Evolutionary conservation across 53 echinoderm and acorn worm species (phyloP).

Genomic region (Echinarachnius parma): DNA sequence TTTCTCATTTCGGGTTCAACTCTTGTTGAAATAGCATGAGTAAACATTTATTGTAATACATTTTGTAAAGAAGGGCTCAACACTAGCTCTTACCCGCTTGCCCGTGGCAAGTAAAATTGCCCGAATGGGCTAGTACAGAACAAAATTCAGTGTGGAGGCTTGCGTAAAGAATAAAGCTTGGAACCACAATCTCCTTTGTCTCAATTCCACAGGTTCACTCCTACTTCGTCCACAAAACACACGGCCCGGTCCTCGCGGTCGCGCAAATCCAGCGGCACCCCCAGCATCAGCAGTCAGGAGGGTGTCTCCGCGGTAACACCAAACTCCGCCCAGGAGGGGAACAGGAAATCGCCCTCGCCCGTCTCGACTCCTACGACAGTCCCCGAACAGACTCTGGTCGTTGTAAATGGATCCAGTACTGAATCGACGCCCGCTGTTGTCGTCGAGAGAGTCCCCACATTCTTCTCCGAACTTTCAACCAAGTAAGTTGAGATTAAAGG

Average conservation of each 20-base stretch:
- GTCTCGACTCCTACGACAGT: conserved; percentile 8
- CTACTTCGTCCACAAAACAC: conserved; percentile 64
- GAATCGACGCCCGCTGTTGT: neutral
- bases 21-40: too few species aligned
- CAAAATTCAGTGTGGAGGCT: too few species aligned
- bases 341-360: conserved; percentile 18
- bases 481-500: conserved; percentile 51
- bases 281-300: conserved; percentile 55
- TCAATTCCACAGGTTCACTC: conserved; percentile 60
- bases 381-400: neutral
- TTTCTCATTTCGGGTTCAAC: too few species aligned
- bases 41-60: too few species aligned
- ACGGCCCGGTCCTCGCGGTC: conserved; percentile 49
- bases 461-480: conserved; percentile 64
- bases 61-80: too few species aligned
- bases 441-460: conserved; percentile 54
- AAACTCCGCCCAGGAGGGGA: neutral
- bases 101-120: too few species aligned
- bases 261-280: conserved; percentile 25
- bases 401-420: conserved; percentile 12
- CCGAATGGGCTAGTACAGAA: too few species aligned
- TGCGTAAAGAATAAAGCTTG: neutral
- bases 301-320: conserved; percentile 12
- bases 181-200: neutral
- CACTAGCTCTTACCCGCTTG: too few species aligned